phyloP scores from a whole-genome alignment of 2,888 invertebrate genomes.

The Limenitis camilla region DNA sequence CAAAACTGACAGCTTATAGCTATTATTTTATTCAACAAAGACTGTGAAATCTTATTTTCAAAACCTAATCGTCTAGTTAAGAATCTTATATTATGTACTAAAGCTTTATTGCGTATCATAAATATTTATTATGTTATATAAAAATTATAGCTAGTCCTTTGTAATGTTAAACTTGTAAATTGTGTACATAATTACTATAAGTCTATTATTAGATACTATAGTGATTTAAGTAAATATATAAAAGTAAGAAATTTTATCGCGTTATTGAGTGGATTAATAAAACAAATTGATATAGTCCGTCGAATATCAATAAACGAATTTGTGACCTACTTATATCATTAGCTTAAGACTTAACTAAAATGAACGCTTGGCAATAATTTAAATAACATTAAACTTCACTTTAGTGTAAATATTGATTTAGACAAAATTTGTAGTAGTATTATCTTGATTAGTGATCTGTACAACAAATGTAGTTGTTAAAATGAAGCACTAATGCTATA shows the following conservation, averaged over 20 bases:
- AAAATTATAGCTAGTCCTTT: slow-evolving; percentile 59
- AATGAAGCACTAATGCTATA: slow-evolving; percentile 5
- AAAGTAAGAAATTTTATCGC: slow-evolving; percentile 43
- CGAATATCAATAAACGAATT: slow-evolving; percentile 70
- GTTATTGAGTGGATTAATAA: slow-evolving; percentile 62
- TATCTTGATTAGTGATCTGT: slow-evolving; percentile 8
- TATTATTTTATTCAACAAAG: slow-evolving; percentile 14
- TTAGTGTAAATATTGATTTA: slow-evolving; percentile 31
- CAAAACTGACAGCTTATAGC: slow-evolving; percentile 11
- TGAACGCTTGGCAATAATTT: slow-evolving; percentile 71
- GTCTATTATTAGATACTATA: slow-evolving; percentile 20
- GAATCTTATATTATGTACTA: slow-evolving; percentile 14
- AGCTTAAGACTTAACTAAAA: slow-evolving; percentile 52
- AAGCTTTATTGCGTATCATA: slow-evolving; percentile 29
- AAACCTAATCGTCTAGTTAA: slow-evolving; percentile 25
- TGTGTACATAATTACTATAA: slow-evolving; percentile 42
- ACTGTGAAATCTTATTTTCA: slow-evolving; percentile 14
- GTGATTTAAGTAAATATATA: slow-evolving; percentile 41
- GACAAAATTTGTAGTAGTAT: slow-evolving; percentile 11
- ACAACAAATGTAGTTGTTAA: slow-evolving; percentile 2
- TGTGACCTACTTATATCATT: slow-evolving; percentile 65
- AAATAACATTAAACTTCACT: slow-evolving; percentile 37
- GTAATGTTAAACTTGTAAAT: slow-evolving; percentile 36
- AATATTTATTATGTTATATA: slow-evolving; percentile 39
- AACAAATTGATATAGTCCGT: slow-evolving; percentile 57